Percentiles rank a stretch among this genome's conserved stretches.
Evolutionary conservation across 2,888 invertebrate species (phyloP).

Genomic region (Heliconius hortense): DNA sequence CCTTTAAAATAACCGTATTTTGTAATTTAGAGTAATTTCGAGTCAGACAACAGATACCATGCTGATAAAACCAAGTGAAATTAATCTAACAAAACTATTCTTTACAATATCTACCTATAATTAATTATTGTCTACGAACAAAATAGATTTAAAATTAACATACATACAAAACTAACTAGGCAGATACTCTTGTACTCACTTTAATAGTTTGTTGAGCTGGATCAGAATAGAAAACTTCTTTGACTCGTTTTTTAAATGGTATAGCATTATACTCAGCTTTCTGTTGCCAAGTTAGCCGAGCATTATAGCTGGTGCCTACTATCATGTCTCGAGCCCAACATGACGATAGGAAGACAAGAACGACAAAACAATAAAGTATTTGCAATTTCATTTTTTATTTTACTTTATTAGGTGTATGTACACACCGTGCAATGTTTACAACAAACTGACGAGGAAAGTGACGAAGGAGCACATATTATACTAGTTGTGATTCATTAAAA

Average conservation of each 20-base stretch:
- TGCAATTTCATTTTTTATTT: conserved; percentile 55
- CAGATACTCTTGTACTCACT: conserved; percentile 47
- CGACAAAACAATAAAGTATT: conserved; percentile 50
- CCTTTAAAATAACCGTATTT: too few relatives aligned
- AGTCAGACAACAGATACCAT: too few relatives aligned
- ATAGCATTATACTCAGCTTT: conserved; percentile 60
- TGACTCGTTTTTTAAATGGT: conserved; percentile 67
- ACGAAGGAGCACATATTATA: conserved; percentile 22
- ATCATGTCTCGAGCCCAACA: conserved; percentile 57
- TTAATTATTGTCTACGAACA: not conserved
- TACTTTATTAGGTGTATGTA: not conserved
- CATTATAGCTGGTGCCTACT: conserved; percentile 60
- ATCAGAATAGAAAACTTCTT: conserved; percentile 64
- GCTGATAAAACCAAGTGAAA: not conserved
- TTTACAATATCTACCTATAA: not conserved
- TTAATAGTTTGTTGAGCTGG: conserved; percentile 57
- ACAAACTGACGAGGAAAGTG: conserved; percentile 24
- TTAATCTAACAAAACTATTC: not conserved
- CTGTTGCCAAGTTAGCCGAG: conserved; percentile 57
- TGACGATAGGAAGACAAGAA: conserved; percentile 51
- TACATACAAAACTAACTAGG: not conserved
- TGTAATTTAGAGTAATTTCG: too few relatives aligned
- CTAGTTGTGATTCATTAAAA: conserved; percentile 23
- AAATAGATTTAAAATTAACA: not conserved
- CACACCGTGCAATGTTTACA: not conserved